Percentiles rank a stretch among this genome's conserved stretches.
phyloP scores from a whole-genome alignment of 2,888 invertebrate species.

The Elmis aenea region DNA sequence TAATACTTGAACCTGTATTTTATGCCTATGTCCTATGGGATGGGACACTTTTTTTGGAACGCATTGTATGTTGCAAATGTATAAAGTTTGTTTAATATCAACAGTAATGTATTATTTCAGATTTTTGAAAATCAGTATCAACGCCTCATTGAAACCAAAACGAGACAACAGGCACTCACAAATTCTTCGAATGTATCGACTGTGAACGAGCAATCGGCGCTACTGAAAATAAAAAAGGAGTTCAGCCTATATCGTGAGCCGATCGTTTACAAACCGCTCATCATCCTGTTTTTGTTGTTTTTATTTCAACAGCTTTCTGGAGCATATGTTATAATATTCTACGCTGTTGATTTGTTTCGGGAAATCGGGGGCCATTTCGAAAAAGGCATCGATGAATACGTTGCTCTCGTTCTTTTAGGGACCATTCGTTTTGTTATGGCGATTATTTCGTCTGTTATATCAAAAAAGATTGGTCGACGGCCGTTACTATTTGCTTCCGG shows the following conservation, averaged over 20 bases:
- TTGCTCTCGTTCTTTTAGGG: conserved; percentile 50
- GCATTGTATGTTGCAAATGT: too few relatives aligned
- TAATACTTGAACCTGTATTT: too few relatives aligned
- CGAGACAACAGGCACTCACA: conserved; percentile 1
- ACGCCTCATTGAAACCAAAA: conserved; percentile 27
- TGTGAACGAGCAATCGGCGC: conserved; percentile 18
- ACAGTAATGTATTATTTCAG: too few relatives aligned
- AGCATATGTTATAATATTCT: conserved; percentile 55
- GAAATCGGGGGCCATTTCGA: conserved; percentile 47
- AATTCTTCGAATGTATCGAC: neutral
- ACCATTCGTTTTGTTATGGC: conserved; percentile 51
- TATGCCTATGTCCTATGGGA: too few relatives aligned
- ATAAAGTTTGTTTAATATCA: too few relatives aligned
- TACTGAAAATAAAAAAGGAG: conserved; percentile 25
- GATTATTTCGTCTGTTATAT: conserved; percentile 47
- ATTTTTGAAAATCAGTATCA: conserved; percentile 26
- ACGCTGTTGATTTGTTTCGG: conserved; percentile 52
- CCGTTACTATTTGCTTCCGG: conserved; percentile 50
- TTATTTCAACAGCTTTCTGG: conserved; percentile 55
- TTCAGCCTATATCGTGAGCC: conserved; percentile 36
- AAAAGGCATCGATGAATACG: conserved; percentile 46
- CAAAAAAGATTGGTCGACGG: conserved; percentile 49
- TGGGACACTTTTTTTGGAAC: too few relatives aligned
- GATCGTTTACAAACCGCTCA: conserved; percentile 50
- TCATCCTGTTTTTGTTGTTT: conserved; percentile 48